phyloP scores from a whole-genome alignment of 2,888 invertebrate genomes.

The Chrysina gloriosa region DNA sequence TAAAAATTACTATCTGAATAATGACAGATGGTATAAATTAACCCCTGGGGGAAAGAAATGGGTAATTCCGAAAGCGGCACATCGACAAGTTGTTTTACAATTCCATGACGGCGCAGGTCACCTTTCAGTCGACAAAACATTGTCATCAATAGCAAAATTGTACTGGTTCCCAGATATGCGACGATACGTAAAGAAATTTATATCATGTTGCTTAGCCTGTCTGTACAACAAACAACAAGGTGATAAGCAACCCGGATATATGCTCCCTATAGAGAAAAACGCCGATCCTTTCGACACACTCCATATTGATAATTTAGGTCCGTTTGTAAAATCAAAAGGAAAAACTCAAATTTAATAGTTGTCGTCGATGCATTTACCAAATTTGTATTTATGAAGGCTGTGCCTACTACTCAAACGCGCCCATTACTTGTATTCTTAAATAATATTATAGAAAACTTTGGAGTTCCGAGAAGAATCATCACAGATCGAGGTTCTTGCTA shows the following conservation, averaged over 20 bases:
- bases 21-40: slow-evolving; percentile 20
- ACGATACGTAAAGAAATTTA: slow-evolving; percentile 52
- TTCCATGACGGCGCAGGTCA: slow-evolving; percentile 57
- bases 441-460: slow-evolving; percentile 39
- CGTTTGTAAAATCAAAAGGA: slow-evolving; percentile 49
- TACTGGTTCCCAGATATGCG: slow-evolving; percentile 54
- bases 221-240: slow-evolving; percentile 54
- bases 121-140: slow-evolving; percentile 50
- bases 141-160: background rate
- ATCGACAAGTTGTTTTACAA: slow-evolving; percentile 40
- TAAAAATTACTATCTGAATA: slow-evolving; percentile 12
- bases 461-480: slow-evolving; percentile 44
- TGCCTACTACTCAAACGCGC: slow-evolving; percentile 42
- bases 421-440: slow-evolving; percentile 46
- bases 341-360: slow-evolving; percentile 44
- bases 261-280: slow-evolving; percentile 49
- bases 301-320: slow-evolving; percentile 53
- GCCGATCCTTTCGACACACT: slow-evolving; percentile 52
- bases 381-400: slow-evolving; percentile 52
- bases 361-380: slow-evolving; percentile 57
- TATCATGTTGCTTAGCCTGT: slow-evolving; percentile 54
- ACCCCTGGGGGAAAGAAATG: slow-evolving; percentile 1
- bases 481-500: slow-evolving; percentile 47
- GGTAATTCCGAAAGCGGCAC: slow-evolving; percentile 28
- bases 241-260: slow-evolving; percentile 47